Base-by-base conservation (phyloP, 1,140 invertebrate species). In the Penaeus chinensis region DNA sequence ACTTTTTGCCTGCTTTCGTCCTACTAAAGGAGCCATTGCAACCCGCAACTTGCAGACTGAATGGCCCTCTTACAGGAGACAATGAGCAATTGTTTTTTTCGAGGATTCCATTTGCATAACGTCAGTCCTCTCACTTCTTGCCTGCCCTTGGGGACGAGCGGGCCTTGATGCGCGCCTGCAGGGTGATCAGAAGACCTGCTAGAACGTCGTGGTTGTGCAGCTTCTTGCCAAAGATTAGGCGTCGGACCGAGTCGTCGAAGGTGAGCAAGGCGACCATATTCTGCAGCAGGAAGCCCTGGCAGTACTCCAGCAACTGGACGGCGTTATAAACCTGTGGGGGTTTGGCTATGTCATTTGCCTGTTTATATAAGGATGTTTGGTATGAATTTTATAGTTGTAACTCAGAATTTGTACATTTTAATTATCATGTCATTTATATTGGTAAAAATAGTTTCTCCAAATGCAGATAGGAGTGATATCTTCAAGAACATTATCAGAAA, bases 201-300 rank as follows among this genome's bases (percentile, higher is more conserved):
- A 98, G 93, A 13, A 98, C 96, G 91, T 98, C 97, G 91, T 97
- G 96, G 91, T 97, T 97, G 66, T 97, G 96, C 79, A 97, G 93
- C 91, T 97, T 96, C 91, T 97, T 97, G 65, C 96, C 96, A 90
- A 98, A 97, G 24, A 98, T 94, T 27, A 98, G 92, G 89, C 96
- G 94, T 91, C 97, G 97, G 0, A 97, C 96, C 0, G 96, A 97
- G 91, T 98, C 96, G 90, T 98, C 96, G 89, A 97, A 97, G 0
- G 96, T 97, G 47, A 98, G 93, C 2, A 98, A 93, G n/a, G 96
- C 96, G 2, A 98, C 96, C 96, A 98, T 97, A 91, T 98, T 98
- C 93, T 98, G 97, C 69, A 98, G 93, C 22, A 98, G 92, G 92
- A 97, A 97, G 62, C 96, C 96, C 93, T 98, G 96, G 91, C 97